Conservation (phyloP, 2,797 vertebrate genomes). For the Threskiornis aethiopicus region DNA sequence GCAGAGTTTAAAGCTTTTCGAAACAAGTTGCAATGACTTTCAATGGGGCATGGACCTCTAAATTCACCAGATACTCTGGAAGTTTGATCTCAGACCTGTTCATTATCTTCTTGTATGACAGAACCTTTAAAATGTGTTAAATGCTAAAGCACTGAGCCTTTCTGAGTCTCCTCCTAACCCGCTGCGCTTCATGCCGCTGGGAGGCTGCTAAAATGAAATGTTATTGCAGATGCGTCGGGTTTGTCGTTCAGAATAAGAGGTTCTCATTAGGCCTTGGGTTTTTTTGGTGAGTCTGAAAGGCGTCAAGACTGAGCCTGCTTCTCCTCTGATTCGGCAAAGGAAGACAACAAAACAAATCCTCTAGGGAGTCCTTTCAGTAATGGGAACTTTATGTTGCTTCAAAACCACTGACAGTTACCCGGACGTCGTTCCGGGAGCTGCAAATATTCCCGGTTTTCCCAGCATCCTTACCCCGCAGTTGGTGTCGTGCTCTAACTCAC, state of each 20-base stretch:
- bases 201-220: not conserved
- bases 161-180: not conserved
- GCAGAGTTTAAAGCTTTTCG: not conserved
- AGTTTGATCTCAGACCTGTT: not conserved
- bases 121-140: not conserved
- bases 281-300: not conserved
- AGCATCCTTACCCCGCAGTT: accelerated
- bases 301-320: not conserved
- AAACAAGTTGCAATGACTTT: not conserved
- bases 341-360: not conserved
- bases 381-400: not conserved
- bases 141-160: not conserved
- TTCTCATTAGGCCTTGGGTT: not conserved
- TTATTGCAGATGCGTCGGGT: accelerated
- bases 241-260: not conserved
- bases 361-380: not conserved
- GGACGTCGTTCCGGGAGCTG: not conserved
- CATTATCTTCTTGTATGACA: not conserved
- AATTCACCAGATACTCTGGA: not conserved
- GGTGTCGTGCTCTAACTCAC: not conserved
- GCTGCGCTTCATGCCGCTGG: not conserved
- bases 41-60: accelerated
- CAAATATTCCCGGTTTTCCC: not conserved
- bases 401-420: not conserved
- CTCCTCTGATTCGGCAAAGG: not conserved